Evolutionary conservation across 2,797 vertebrate genomes (phyloP).

Genomic region (Galago senegalensis): DNA sequence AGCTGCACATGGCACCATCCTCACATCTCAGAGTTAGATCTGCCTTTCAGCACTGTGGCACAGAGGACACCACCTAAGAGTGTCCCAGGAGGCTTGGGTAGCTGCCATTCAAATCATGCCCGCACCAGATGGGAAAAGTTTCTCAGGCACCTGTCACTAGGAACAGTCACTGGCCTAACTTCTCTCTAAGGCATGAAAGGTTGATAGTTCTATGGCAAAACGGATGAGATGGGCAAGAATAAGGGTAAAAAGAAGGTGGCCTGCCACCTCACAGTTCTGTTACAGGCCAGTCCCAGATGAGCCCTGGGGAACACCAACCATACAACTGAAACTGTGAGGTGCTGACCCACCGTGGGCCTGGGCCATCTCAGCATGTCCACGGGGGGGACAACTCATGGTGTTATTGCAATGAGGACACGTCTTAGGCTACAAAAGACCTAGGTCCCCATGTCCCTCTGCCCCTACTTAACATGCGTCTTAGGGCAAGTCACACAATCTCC

Average conservation of each 20-base stretch:
- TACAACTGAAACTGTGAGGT: rapidly evolving
- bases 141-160: neutral
- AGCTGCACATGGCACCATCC: neutral
- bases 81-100: too few relatives aligned
- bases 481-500: neutral
- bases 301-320: neutral
- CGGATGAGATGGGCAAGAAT: rapidly evolving
- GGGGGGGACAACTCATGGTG: neutral
- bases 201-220: neutral
- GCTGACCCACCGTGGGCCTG: too few relatives aligned
- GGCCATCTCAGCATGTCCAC: neutral
- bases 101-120: neutral
- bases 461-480: neutral
- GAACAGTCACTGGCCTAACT: neutral
- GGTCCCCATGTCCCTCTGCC: neutral
- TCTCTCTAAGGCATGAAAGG: neutral
- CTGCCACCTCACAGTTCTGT: neutral
- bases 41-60: neutral
- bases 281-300: neutral
- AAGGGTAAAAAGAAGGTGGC: neutral
- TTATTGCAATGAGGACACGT: too few relatives aligned
- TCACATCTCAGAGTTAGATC: neutral
- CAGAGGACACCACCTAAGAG: neutral
- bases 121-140: neutral
- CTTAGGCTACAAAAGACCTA: neutral